Evolutionary conservation across 2,888 invertebrate species (phyloP).

Genomic region (Stenurella melanura): DNA sequence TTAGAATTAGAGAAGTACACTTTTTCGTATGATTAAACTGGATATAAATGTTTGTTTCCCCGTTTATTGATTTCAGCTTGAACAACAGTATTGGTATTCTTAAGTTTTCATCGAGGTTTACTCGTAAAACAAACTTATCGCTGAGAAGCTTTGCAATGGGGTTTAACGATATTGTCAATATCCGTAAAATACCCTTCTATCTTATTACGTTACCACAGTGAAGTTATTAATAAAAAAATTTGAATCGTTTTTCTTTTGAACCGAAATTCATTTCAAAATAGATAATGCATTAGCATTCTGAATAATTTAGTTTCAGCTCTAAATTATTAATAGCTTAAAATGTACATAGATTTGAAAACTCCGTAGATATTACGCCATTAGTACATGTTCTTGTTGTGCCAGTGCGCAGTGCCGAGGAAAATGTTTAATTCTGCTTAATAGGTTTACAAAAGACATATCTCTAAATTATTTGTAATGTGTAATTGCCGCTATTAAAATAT

Average conservation of each 20-base stretch:
- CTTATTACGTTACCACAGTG: conserved; percentile 10
- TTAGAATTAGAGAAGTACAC: too few species aligned
- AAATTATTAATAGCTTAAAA: not conserved
- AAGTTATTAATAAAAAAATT: conserved; percentile 6
- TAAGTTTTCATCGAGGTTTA: conserved; percentile 11
- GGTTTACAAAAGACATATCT: too few species aligned
- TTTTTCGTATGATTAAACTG: conserved; percentile 1
- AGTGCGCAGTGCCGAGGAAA: too few species aligned
- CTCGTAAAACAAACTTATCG: not conserved
- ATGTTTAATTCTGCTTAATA: too few species aligned
- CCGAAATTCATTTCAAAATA: not conserved
- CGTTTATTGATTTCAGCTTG: conserved; percentile 18
- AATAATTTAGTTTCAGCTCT: not conserved
- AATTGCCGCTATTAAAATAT: too few species aligned
- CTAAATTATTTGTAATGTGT: too few species aligned
- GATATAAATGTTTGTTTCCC: not conserved
- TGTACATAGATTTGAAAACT: not conserved
- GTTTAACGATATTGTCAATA: not conserved
- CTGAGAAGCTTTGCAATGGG: not conserved
- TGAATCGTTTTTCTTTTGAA: not conserved
- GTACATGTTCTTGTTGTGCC: too few species aligned
- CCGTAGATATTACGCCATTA: too few species aligned
- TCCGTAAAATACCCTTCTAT: conserved; percentile 4
- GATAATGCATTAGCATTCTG: not conserved
- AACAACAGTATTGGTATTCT: conserved; percentile 6